Conservation (phyloP, 2,888 invertebrate genomes). For the Cordilura impudica region DNA sequence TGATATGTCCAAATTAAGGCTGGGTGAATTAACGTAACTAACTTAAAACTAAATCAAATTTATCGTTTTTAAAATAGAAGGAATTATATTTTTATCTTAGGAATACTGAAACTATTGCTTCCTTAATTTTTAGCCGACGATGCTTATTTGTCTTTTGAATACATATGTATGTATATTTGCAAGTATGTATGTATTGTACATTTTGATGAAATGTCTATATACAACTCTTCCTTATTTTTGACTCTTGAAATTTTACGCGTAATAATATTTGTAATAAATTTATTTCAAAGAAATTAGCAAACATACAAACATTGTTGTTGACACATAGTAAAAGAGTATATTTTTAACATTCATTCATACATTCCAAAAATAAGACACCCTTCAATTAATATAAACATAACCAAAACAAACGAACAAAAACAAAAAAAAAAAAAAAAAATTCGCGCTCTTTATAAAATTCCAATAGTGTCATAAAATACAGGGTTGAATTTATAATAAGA, state of each 20-base stretch:
- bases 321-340: constrained; percentile 55
- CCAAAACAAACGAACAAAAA: constrained; percentile 61
- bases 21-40: too few relatives aligned
- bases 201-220: not conserved
- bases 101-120: too few relatives aligned
- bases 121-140: too few relatives aligned
- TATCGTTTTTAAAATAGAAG: too few relatives aligned
- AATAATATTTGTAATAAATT: not conserved
- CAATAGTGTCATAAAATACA: constrained; percentile 27
- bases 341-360: constrained; percentile 60
- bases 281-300: not conserved
- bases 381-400: constrained; percentile 25
- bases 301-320: not conserved
- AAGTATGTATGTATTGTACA: not conserved
- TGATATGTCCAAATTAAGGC: too few relatives aligned
- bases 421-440: constrained; percentile 39
- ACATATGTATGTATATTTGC: too few relatives aligned
- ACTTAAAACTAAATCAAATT: too few relatives aligned
- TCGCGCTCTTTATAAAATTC: constrained; percentile 60
- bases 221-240: not conserved
- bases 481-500: not conserved
- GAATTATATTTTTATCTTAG: too few relatives aligned
- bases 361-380: constrained; percentile 34
- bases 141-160: too few relatives aligned
- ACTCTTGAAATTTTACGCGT: not conserved